A percentile compares a stretch with the other conserved stretches of the same genome.
phyloP scores from a whole-genome alignment of 1,140 invertebrate species.

The Rhizoglyphus robini region DNA sequence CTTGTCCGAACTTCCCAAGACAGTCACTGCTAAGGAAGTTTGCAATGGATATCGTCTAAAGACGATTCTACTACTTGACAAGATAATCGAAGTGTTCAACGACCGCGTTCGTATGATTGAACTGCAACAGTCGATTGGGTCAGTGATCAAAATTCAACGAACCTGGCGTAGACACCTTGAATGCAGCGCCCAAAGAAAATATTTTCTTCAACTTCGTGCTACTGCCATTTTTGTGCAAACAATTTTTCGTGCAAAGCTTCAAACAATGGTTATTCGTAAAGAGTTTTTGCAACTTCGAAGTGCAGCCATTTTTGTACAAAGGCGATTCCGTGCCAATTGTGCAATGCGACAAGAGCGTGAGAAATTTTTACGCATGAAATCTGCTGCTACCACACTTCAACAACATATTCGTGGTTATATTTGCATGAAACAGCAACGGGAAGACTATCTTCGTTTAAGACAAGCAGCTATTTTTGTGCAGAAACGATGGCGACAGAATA shows the following conservation, averaged over 20 bases:
- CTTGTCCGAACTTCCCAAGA: slow-evolving; percentile 30
- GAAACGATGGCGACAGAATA: slow-evolving; percentile 9
- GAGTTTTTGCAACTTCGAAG: background rate
- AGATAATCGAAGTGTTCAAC: slow-evolving; percentile 56
- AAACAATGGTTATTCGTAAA: background rate
- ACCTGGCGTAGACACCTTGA: background rate
- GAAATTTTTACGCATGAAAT: background rate
- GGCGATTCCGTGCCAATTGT: slow-evolving; percentile 10
- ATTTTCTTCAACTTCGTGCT: background rate
- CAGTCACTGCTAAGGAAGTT: slow-evolving; percentile 58
- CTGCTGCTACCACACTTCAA: background rate
- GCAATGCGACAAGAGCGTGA: background rate
- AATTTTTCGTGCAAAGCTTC: background rate
- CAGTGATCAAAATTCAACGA: background rate
- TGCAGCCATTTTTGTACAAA: background rate
- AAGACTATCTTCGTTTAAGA: slow-evolving; percentile 13
- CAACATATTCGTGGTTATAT: background rate
- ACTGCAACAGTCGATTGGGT: background rate
- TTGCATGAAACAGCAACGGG: background rate
- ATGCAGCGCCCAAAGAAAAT: background rate
- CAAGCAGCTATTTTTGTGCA: slow-evolving; percentile 27
- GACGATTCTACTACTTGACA: slow-evolving; percentile 70
- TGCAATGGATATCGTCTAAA: slow-evolving; percentile 75
- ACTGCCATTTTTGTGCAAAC: background rate
- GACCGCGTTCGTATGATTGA: background rate